Percentiles rank a stretch among this genome's conserved stretches.
Evolutionary conservation across 2,888 invertebrate genomes (phyloP).

Genomic region (Villa cingulata): DNA sequence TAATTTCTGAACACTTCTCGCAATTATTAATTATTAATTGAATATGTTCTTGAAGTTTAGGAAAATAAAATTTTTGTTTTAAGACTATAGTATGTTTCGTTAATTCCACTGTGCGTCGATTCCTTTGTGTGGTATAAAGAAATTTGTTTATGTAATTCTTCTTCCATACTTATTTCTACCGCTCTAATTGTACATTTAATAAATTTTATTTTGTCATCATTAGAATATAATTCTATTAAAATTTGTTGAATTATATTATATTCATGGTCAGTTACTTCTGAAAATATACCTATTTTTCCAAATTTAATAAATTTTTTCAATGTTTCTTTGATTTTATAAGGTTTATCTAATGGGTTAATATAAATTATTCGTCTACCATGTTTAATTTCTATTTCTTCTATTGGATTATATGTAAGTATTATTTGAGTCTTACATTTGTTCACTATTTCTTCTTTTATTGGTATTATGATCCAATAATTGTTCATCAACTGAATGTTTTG

Average conservation of each 20-base stretch:
- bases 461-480: slow-evolving; percentile 6
- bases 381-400: too few species aligned
- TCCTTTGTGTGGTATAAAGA: slow-evolving; percentile 6
- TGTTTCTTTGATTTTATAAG: slow-evolving; percentile 8
- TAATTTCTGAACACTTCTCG: slow-evolving; percentile 5
- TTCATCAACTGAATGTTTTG: slow-evolving; percentile 10
- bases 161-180: background rate
- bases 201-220: slow-evolving; percentile 4
- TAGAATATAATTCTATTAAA: slow-evolving; percentile 8
- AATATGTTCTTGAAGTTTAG: too few species aligned
- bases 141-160: background rate
- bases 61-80: slow-evolving; percentile 11
- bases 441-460: slow-evolving; percentile 9
- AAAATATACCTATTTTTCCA: slow-evolving; percentile 6
- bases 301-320: slow-evolving; percentile 6
- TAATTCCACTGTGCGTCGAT: background rate
- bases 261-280: slow-evolving; percentile 7
- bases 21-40: slow-evolving; percentile 10
- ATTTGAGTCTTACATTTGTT: slow-evolving; percentile 8
- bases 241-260: slow-evolving; percentile 9
- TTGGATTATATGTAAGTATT: slow-evolving; percentile 1
- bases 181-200: slow-evolving; percentile 3
- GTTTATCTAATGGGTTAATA: slow-evolving; percentile 4
- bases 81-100: slow-evolving; percentile 9
- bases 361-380: slow-evolving; percentile 5